Evolutionary conservation across 1,140 invertebrate genomes (phyloP).

Genomic region (Penaeus japonicus): DNA sequence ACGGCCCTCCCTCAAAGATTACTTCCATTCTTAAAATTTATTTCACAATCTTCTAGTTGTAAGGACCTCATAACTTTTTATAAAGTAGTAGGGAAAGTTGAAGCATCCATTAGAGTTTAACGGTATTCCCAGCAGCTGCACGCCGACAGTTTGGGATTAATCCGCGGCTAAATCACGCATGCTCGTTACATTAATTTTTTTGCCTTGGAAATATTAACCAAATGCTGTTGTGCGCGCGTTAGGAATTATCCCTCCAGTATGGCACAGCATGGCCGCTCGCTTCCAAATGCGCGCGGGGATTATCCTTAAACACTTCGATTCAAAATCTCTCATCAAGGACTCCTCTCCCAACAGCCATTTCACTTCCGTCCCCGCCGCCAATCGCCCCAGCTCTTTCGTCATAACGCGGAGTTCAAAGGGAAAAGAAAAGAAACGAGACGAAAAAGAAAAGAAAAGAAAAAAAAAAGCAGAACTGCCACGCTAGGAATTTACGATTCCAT

Average conservation of each 20-base stretch:
- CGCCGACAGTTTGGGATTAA: neutral
- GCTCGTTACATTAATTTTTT: neutral
- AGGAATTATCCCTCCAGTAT: too few relatives aligned
- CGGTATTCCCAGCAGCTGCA: constrained; percentile 38
- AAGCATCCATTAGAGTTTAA: constrained; percentile 49
- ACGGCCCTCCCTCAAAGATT: constrained; percentile 38
- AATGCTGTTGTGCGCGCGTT: constrained; percentile 26
- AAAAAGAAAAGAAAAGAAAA: neutral
- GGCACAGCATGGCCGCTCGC: too few relatives aligned
- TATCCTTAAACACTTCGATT: too few relatives aligned
- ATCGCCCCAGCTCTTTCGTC: too few relatives aligned
- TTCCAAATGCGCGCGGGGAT: too few relatives aligned
- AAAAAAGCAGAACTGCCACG: neutral
- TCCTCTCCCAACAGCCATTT: too few relatives aligned
- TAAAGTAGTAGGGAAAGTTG: constrained; percentile 43
- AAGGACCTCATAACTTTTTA: constrained; percentile 40
- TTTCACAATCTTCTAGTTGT: constrained; percentile 36
- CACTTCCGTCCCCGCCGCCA: too few relatives aligned
- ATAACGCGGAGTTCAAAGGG: too few relatives aligned
- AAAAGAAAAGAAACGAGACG: too few relatives aligned
- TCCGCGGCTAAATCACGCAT: neutral
- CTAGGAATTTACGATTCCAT: constrained; percentile 46
- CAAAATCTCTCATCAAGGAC: too few relatives aligned
- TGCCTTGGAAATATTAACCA: constrained; percentile 32
- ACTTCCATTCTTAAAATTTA: constrained; percentile 39